Conservation (phyloP, 2,113 vertebrate genomes). For the Zapornia atra region DNA sequence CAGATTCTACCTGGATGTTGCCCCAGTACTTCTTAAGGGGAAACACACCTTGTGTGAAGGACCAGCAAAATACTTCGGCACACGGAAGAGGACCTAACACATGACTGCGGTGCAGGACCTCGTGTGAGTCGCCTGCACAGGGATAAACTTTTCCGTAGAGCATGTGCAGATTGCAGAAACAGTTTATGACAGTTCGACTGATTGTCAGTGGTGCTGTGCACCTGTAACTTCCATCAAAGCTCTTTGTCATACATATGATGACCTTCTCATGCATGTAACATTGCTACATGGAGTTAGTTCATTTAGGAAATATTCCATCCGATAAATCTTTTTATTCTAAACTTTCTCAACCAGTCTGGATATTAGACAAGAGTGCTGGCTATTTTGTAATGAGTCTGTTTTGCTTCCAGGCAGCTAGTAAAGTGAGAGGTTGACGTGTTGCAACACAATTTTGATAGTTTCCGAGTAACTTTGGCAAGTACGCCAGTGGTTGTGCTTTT, state of each 20-base stretch:
- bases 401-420: constrained; percentile 54
- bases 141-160: neutral
- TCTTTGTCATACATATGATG: neutral
- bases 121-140: neutral
- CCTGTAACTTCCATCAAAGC: neutral
- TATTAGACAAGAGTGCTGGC: constrained; percentile 16
- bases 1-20: neutral
- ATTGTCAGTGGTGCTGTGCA: neutral
- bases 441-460: constrained; percentile 14
- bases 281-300: neutral
- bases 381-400: constrained; percentile 34
- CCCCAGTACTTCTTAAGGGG: neutral
- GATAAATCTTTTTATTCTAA: neutral
- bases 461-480: constrained; percentile 52
- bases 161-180: neutral
- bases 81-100: neutral
- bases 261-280: neutral
- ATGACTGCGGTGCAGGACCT: neutral
- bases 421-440: constrained; percentile 50
- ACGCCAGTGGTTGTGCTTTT: neutral
- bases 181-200: neutral
- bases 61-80: neutral
- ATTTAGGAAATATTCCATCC: constrained; percentile 6
- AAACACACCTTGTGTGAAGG: neutral
- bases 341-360: neutral